A percentile compares a stretch with the other conserved stretches of the same genome.
Evolutionary conservation across 2,888 invertebrate species (phyloP).

Genomic region (Pyrgus malvae): DNA sequence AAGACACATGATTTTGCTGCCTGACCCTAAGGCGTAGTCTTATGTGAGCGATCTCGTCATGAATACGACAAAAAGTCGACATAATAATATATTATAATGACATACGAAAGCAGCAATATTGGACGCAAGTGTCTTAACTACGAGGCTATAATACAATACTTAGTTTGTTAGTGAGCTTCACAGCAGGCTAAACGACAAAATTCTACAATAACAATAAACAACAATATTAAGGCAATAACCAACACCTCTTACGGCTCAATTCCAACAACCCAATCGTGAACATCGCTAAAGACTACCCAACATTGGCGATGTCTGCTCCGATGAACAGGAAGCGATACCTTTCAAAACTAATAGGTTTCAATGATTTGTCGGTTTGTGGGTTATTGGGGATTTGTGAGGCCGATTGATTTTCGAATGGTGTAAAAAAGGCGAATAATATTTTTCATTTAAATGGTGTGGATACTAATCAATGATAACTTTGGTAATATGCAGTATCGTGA

Average conservation of each 20-base stretch:
- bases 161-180: no score
- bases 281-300: background rate
- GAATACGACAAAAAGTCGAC: no score
- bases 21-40: no score
- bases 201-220: no score
- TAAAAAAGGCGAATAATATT: background rate
- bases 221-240: no score
- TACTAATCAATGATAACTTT: background rate
- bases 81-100: no score
- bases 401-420: slow-evolving; percentile 5
- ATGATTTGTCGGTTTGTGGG: slow-evolving; percentile 1
- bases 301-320: background rate
- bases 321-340: background rate
- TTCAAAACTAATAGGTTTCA: slow-evolving; percentile 34
- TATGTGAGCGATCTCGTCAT: no score
- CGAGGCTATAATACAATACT: no score
- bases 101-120: no score
- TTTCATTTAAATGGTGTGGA: background rate
- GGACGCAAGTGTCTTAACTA: no score
- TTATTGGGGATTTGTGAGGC: slow-evolving; percentile 2
- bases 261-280: background rate
- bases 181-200: no score
- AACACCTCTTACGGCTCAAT: background rate
- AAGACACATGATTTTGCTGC: no score
- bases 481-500: background rate